A percentile compares a stretch with the other conserved stretches of the same genome.
Conservation (phyloP, 2,113 vertebrate genomes). For the Lepisosteus oculatus region DNA sequence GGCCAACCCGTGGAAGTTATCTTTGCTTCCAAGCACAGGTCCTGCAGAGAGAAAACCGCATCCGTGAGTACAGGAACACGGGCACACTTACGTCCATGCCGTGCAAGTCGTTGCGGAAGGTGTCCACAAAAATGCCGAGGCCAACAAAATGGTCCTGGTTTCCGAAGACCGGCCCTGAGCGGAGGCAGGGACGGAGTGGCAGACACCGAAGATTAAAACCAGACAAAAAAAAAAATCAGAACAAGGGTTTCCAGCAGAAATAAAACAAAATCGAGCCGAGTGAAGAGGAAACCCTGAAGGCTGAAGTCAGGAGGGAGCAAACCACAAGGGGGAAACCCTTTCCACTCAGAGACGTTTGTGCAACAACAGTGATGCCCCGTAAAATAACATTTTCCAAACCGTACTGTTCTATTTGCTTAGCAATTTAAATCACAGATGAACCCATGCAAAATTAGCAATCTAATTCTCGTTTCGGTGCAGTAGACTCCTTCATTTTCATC, state of each 20-base stretch:
- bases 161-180: constrained; percentile 70
- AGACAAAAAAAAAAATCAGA: not conserved
- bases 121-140: constrained; percentile 73
- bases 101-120: constrained; percentile 75
- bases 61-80: constrained; percentile 35
- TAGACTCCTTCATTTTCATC: too few relatives aligned
- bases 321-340: too few relatives aligned
- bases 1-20: constrained; percentile 89
- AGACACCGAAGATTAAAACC: constrained; percentile 9
- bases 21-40: constrained; percentile 91
- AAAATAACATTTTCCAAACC: too few relatives aligned
- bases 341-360: too few relatives aligned
- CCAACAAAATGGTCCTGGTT: constrained; percentile 69
- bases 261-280: too few relatives aligned
- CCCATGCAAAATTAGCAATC: too few relatives aligned
- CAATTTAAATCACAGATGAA: too few relatives aligned
- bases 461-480: too few relatives aligned
- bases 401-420: too few relatives aligned
- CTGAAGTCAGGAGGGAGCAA: too few relatives aligned
- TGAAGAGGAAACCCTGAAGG: too few relatives aligned
- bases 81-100: constrained; percentile 72
- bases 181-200: constrained; percentile 54
- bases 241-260: not conserved
- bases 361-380: too few relatives aligned
- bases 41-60: constrained; percentile 68